A percentile compares a stretch with the other conserved stretches of the same genome.
Conservation (phyloP, 35 echinoderm and acorn worm genomes). For the Stichopus chloronotus region DNA sequence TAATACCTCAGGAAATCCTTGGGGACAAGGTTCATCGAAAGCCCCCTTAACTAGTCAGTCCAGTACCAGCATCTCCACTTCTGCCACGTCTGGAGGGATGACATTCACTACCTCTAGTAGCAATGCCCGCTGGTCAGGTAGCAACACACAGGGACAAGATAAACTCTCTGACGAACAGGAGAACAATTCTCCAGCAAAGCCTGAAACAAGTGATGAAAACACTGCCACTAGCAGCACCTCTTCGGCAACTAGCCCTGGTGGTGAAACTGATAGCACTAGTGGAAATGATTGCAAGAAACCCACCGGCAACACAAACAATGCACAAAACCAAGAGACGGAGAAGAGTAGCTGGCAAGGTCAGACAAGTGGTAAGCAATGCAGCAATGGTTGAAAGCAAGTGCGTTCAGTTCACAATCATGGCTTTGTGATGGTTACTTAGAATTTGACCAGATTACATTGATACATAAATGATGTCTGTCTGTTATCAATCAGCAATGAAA, state of each 20-base stretch:
- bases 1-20: conserved; percentile 48
- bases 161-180: conserved; percentile 9
- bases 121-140: conserved; percentile 23
- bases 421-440: no score
- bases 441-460: no score
- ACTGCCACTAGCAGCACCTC: conserved; percentile 36
- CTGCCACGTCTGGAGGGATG: conserved; percentile 20
- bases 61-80: conserved; percentile 5
- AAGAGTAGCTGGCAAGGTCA: conserved; percentile 28
- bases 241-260: background rate
- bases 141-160: conserved; percentile 27
- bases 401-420: no score
- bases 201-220: conserved; percentile 19
- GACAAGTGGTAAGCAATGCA: background rate
- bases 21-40: conserved; percentile 31
- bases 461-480: no score
- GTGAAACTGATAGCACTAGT: background rate
- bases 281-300: conserved; percentile 14
- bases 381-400: no score
- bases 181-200: background rate
- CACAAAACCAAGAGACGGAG: conserved; percentile 32
- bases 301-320: conserved; percentile 35
- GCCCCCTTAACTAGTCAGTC: conserved; percentile 12
- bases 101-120: conserved; percentile 48
- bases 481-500: no score